A percentile compares a stretch with the other conserved stretches of the same genome.
phyloP scores from a whole-genome alignment of 2,797 vertebrate species.

The Diplodus sargus region DNA sequence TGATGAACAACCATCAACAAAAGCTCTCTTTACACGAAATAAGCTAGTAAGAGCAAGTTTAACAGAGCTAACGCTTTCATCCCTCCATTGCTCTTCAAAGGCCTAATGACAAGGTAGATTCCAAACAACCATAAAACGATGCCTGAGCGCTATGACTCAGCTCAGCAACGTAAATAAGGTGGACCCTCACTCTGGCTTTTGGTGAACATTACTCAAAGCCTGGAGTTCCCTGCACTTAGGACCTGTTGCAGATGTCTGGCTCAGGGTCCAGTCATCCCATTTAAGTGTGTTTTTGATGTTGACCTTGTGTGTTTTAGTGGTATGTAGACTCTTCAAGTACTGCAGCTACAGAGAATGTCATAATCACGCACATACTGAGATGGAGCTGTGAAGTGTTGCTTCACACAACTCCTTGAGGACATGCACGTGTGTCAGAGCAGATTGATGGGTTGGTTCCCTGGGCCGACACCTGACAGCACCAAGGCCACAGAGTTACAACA shows the following conservation, averaged over 20 bases:
- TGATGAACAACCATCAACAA: constrained; percentile 82
- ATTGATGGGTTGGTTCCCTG: constrained; percentile 35
- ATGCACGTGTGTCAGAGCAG: constrained; percentile 41
- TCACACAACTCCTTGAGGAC: constrained; percentile 32
- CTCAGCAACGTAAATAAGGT: constrained; percentile 83
- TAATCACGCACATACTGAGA: constrained; percentile 52
- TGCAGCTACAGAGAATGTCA: constrained; percentile 49
- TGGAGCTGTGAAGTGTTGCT: constrained; percentile 26
- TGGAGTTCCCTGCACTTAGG: constrained; percentile 81
- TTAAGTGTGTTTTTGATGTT: constrained; percentile 83
- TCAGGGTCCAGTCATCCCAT: constrained; percentile 75
- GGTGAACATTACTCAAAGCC: constrained; percentile 78
- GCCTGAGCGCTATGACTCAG: constrained; percentile 83
- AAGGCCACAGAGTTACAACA: constrained; percentile 50
- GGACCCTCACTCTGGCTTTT: constrained; percentile 71
- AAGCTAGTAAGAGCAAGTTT: constrained; percentile 87
- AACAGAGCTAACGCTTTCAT: constrained; percentile 85
- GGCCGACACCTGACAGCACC: constrained; percentile 34
- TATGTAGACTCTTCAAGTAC: constrained; percentile 48
- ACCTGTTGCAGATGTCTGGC: constrained; percentile 83
- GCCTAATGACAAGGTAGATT: constrained; percentile 89
- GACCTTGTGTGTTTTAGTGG: constrained; percentile 64
- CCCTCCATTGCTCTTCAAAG: constrained; percentile 85
- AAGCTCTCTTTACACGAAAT: constrained; percentile 85
- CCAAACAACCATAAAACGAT: constrained; percentile 84